phyloP scores from a whole-genome alignment of 1,140 invertebrate species.

The Thaumatotibia leucotreta region DNA sequence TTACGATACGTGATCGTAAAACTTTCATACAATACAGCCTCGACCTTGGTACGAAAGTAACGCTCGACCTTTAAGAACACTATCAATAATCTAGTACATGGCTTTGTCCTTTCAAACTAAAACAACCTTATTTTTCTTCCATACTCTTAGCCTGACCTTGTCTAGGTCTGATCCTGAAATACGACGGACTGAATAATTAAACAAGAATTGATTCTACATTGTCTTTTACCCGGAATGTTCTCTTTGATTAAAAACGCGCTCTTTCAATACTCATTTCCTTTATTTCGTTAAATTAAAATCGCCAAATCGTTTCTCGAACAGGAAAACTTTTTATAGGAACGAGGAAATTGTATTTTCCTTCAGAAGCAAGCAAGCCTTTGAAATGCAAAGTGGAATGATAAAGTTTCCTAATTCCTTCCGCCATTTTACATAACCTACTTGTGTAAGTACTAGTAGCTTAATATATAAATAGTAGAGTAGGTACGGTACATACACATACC shows the following conservation, averaged over 20 bases:
- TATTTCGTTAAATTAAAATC: constrained; percentile 2
- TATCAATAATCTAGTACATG: constrained; percentile 25
- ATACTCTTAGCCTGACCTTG: background rate
- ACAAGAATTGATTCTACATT: background rate
- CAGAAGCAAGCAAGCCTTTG: background rate
- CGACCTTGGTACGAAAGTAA: constrained; percentile 30
- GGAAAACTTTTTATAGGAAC: constrained; percentile 8
- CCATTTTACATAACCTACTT: background rate
- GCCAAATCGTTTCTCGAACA: background rate
- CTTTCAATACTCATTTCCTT: constrained; percentile 1
- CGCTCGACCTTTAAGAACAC: constrained; percentile 28
- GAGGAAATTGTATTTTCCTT: constrained; percentile 4
- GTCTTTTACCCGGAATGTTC: background rate
- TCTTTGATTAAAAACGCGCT: background rate
- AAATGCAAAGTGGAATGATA: background rate
- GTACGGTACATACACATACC: too few relatives aligned
- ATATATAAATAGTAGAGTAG: too few relatives aligned
- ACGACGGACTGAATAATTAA: background rate
- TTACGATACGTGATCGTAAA: constrained; percentile 16
- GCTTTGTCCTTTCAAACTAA: background rate
- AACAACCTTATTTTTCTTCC: constrained; percentile 7
- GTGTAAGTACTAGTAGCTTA: too few relatives aligned
- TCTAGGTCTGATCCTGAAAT: background rate
- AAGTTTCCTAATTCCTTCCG: background rate
- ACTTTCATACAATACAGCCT: constrained; percentile 16